These are phyloP conservation scores for Hyles lineata DNA, from an alignment of 2,888 invertebrate species.

Conservation along the genomic window DNA sequence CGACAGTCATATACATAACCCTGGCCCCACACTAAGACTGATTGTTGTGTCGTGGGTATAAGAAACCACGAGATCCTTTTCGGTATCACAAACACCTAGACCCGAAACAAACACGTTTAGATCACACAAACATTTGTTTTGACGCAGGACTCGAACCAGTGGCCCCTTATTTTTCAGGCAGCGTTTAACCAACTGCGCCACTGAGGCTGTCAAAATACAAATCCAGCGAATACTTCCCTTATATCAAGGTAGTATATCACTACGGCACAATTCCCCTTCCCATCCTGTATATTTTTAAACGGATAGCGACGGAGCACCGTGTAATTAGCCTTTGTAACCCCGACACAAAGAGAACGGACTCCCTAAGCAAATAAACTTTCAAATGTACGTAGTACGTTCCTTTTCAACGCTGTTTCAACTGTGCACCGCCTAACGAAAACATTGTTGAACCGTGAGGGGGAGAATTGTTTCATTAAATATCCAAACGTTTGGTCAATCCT, in stretches of 20 bases:
- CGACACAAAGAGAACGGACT: constrained; percentile 24
- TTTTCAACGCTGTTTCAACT: constrained; percentile 21
- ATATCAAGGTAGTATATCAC: background rate
- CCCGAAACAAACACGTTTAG: no score
- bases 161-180: no score
- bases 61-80: no score
- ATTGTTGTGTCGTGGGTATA: no score
- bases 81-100: no score
- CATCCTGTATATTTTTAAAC: constrained; percentile 21
- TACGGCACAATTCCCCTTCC: no score
- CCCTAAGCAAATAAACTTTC: constrained; percentile 32
- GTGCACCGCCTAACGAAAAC: constrained; percentile 10
- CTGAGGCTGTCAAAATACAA: no score
- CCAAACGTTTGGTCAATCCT: constrained; percentile 10
- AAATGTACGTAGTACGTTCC: constrained; percentile 22
- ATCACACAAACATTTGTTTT: no score
- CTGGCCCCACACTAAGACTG: no score
- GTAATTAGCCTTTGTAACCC: constrained; percentile 28
- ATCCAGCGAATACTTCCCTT: background rate
- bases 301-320: constrained; percentile 1
- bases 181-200: no score
- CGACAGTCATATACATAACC: no score
- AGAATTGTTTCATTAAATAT: constrained; percentile 27
- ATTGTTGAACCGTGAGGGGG: constrained; percentile 10
- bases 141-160: no score